Evolutionary conservation across 2,113 vertebrate genomes (phyloP), one percentile per base, ranked within the genome.

Genomic region (Macquaria ambigua): DNA sequence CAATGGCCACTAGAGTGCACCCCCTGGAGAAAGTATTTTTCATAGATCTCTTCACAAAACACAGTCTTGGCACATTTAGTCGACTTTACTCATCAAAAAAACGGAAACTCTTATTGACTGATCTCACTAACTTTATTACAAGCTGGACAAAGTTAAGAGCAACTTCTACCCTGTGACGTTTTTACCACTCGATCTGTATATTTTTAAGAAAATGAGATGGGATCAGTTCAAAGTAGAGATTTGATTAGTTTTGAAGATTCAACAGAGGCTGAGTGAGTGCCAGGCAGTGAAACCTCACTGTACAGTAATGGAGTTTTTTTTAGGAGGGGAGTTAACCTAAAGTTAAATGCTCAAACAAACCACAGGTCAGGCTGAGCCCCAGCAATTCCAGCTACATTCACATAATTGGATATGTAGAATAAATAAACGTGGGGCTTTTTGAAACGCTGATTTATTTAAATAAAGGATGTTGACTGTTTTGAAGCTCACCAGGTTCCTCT

Each of bases 181-280:
- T 82, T 71, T 52, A 81, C 66, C 46, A 21, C 69, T 81, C 41
- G 34, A 82, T 81, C 68, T 80, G 69, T 80, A 69, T 68, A 73
- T 74, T 91, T 89, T 80, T 76, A 77, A 67, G 75, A 71, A 85
- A 89, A 82, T 75, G 31, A 34, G 37, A 79, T 58, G 31, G 50
- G 79, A 85, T 50, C 23, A n/a, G 31, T 90, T 89, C 46, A 88
- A 89, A 81, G 74, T 31, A 8, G 53, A 75, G 66, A 69, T 89
- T 79, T 81, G 25, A 92, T 89, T 83, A 25, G 53, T 84, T 76
- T 75, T 77, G 21, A 85, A 85, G 68, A 82, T 83, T 90, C 9
- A 67, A 53, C 70, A 74, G 56, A 72, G 69, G 34, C 28, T 79
- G 46, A 59, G 63, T 4, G 23, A 63, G 46, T 31, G 78, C 72